phyloP scores from a whole-genome alignment of 2,113 vertebrate species.

The Pardalotus punctatus region DNA sequence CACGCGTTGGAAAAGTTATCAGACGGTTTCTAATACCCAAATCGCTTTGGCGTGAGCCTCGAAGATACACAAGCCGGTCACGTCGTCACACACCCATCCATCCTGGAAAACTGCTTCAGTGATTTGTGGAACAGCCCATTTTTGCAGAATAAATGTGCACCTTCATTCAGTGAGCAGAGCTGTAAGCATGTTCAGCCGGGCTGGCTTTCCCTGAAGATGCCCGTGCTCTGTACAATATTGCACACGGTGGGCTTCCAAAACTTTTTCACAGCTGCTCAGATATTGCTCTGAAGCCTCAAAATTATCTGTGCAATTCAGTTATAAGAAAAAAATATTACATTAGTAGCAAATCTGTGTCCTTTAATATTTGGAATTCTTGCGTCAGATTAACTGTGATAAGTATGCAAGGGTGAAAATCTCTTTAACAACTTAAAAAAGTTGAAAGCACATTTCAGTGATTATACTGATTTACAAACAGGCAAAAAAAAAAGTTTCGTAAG shows the following conservation, averaged over 20 bases:
- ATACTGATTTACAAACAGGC: not conserved
- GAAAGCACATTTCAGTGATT: not conserved
- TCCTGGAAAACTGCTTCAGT: not conserved
- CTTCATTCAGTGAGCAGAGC: not conserved
- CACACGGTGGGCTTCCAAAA: not conserved
- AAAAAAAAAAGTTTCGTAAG: not conserved
- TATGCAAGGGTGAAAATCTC: not conserved
- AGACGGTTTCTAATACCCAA: not conserved
- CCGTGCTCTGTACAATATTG: not conserved
- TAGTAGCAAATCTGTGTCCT: not conserved
- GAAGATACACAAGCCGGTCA: not conserved
- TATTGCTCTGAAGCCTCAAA: constrained; percentile 9
- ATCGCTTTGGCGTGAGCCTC: not conserved
- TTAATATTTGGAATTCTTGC: not conserved
- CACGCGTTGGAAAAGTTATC: not conserved
- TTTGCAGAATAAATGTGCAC: not conserved
- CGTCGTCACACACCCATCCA: not conserved
- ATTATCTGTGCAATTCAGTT: not conserved
- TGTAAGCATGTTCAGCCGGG: not conserved
- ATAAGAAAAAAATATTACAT: not conserved
- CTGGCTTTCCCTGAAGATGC: not conserved
- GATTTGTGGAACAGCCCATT: not conserved
- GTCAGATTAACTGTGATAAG: not conserved
- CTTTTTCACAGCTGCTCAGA: constrained; percentile 30
- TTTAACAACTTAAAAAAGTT: not conserved